Percentiles rank a stretch among this genome's conserved stretches.
phyloP scores from a whole-genome alignment of 2,888 invertebrate genomes.

The Meliscaeva auricollis region DNA sequence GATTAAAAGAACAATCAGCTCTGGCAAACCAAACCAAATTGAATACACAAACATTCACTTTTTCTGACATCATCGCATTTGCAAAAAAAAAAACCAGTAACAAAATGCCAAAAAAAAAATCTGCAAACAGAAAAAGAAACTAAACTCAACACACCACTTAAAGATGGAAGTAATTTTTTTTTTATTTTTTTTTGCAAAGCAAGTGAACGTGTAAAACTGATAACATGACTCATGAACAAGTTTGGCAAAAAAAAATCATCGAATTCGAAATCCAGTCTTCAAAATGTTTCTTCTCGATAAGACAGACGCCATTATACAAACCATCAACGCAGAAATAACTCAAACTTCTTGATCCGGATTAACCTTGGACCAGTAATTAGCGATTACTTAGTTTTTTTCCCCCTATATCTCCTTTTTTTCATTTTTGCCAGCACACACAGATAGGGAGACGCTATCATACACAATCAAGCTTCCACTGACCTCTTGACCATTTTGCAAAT shows the following conservation, averaged over 20 bases:
- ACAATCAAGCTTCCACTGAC: constrained; percentile 67
- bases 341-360: constrained; percentile 64
- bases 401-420: background rate
- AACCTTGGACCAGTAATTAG: constrained; percentile 74
- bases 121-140: background rate
- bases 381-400: constrained; percentile 41
- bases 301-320: background rate
- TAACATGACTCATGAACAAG: constrained; percentile 57
- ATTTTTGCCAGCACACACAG: constrained; percentile 4
- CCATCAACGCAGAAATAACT: constrained; percentile 27
- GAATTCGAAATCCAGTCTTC: background rate
- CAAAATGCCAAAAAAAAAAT: background rate
- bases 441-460: constrained; percentile 10
- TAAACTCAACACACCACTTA: background rate
- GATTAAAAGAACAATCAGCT: constrained; percentile 11
- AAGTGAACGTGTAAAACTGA: constrained; percentile 47
- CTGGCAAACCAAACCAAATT: constrained; percentile 48
- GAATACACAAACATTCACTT: constrained; percentile 47
- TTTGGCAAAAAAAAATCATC: constrained; percentile 40
- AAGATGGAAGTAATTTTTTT: background rate
- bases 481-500: constrained; percentile 73
- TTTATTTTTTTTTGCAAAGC: constrained; percentile 7
- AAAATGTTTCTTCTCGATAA: constrained; percentile 18
- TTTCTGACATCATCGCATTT: constrained; percentile 68
- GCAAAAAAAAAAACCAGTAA: constrained; percentile 13